phyloP scores from a whole-genome alignment of 2,888 invertebrate species.

The Scaptomyza tumidula region DNA sequence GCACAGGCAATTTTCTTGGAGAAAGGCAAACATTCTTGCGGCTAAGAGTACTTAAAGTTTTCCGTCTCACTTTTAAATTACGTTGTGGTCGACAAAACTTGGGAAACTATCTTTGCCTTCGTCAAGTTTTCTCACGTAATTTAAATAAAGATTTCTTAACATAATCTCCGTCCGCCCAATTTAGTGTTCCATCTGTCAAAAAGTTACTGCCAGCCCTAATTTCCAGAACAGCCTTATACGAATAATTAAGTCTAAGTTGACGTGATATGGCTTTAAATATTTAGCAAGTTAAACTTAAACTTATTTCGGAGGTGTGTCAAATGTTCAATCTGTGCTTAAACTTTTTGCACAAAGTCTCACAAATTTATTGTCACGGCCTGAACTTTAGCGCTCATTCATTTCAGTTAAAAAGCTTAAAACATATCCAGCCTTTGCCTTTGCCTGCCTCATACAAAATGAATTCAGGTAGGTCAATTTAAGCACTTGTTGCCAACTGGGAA shows the following conservation, averaged over 20 bases:
- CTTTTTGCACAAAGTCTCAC: constrained; percentile 16
- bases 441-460: constrained; percentile 47
- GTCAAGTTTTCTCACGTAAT: constrained; percentile 26
- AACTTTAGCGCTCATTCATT: constrained; percentile 36
- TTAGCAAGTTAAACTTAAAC: constrained; percentile 3
- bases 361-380: constrained; percentile 20
- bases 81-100: constrained; percentile 52
- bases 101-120: constrained; percentile 24
- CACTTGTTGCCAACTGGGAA: constrained; percentile 61
- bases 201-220: constrained; percentile 6
- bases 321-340: constrained; percentile 11
- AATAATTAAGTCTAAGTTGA: constrained; percentile 12
- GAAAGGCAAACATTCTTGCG: constrained; percentile 29
- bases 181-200: background rate
- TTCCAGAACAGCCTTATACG: background rate
- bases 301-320: background rate
- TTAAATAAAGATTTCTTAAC: constrained; percentile 19
- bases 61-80: constrained; percentile 60
- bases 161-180: constrained; percentile 14
- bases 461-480: constrained; percentile 54
- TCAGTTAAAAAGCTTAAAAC: constrained; percentile 1
- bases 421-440: constrained; percentile 1
- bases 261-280: constrained; percentile 5
- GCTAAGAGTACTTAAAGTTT: constrained; percentile 61
- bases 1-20: constrained; percentile 28